A percentile compares a stretch with the other conserved stretches of the same genome.
Evolutionary conservation across 2,113 vertebrate genomes (phyloP).

Genomic region (Eulemur macaco): DNA sequence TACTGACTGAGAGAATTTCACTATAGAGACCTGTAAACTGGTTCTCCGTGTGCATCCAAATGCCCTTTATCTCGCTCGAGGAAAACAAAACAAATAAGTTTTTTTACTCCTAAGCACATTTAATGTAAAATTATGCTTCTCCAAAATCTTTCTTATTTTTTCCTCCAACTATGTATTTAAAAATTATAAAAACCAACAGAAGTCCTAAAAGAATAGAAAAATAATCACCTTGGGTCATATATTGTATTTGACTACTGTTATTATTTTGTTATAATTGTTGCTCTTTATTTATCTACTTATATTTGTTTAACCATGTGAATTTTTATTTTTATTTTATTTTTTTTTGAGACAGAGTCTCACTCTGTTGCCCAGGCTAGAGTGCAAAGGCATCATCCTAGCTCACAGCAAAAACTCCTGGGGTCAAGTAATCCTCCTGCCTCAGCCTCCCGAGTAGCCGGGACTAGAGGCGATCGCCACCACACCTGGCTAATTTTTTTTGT

Average conservation of each 20-base stretch:
- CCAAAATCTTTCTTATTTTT: not conserved
- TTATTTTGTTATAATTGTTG: not conserved
- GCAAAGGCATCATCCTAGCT: no score
- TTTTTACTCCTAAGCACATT: not conserved
- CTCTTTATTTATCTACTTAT: not conserved
- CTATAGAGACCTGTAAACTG: not conserved
- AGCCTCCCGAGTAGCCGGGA: no score
- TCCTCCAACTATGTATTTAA: not conserved
- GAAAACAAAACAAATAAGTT: not conserved
- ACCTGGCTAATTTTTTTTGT: no score
- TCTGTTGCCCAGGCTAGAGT: no score
- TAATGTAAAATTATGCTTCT: not conserved
- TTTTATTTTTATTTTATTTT: no score
- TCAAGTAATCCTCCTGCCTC: no score
- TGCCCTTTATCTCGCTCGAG: not conserved
- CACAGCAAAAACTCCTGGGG: no score
- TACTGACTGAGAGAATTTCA: not conserved
- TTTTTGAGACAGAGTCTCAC: no score
- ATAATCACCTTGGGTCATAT: not conserved
- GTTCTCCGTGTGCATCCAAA: not conserved
- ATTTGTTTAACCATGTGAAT: not conserved
- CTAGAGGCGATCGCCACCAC: accelerated
- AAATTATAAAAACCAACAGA: not conserved
- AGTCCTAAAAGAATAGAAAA: not conserved
- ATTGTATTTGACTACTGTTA: not conserved